Evolutionary conservation across 2,797 vertebrate genomes (phyloP), one percentile per base, ranked within the genome.

Genomic region (Urophycis tenuis): DNA sequence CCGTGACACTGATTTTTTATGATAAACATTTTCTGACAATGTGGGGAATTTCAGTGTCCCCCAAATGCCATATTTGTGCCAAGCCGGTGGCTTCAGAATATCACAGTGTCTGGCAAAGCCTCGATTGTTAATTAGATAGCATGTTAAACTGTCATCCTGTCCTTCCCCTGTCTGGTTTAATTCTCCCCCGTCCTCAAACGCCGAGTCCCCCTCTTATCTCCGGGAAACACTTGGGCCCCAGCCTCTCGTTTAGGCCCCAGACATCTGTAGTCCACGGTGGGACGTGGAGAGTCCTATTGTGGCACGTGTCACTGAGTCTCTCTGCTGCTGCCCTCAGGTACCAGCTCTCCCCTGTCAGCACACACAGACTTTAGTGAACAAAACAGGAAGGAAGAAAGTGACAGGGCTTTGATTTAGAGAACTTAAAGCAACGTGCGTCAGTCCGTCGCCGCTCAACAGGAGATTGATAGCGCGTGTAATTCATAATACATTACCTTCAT

Each of bases 71-170:
- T 75, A 79, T 84, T 81, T 84, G 71, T 80, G 76, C 78, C 80
- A 83, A 85, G 81, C 79, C 67, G 72, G 82, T 81, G 80, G 3
- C 78, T 82, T 85, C 78, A 81, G 77, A 81, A 77, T 75, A 30
- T 75, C 76, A 73, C 49, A 79, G 75, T 83, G 83, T 88, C 78
- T 87, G 87, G 77, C 81, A 75, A 78, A 81, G 69, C 72, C 82
- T 74, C 78, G 89, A 89, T 91, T 88, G 82, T 90, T 92, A 91
- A 91, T 92, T 87, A 87, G 89, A 91, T 89, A 86, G 81, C 80
- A 76, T 84, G 80, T 81, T 86, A 85, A 89, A 85, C 77, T 84
- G 79, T 81, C 88, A 81, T 82, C 88, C 82, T 81, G 74, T 84
- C 79, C 84, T 84, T 82, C 85, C 81, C 82, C 81, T 78, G 79